A percentile compares a stretch with the other conserved stretches of the same genome.
phyloP scores from a whole-genome alignment of 2,113 vertebrate genomes.

The Pterocles burchelli region DNA sequence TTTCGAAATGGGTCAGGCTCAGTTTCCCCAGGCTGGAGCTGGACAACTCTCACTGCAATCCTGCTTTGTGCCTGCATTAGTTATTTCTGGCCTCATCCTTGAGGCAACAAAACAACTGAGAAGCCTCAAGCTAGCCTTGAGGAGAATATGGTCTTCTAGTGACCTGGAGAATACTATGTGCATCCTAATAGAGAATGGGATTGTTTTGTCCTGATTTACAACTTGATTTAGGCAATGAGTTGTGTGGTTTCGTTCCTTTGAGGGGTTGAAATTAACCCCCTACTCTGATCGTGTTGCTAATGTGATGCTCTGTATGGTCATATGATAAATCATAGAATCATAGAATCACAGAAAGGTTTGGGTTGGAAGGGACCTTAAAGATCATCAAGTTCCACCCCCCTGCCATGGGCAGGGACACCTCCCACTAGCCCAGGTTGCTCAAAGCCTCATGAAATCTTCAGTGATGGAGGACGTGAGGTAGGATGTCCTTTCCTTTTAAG shows the following conservation, averaged over 20 bases:
- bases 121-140: background rate
- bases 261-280: accelerated
- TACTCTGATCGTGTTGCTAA: background rate
- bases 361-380: too few relatives aligned
- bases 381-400: too few relatives aligned
- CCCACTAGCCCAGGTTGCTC: too few relatives aligned
- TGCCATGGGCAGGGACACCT: too few relatives aligned
- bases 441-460: background rate
- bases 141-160: background rate
- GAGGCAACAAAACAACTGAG: background rate
- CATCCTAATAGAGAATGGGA: background rate
- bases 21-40: background rate
- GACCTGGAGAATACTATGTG: background rate
- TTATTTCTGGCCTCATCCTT: background rate
- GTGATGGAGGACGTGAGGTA: background rate
- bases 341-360: too few relatives aligned
- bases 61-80: background rate
- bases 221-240: background rate
- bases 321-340: background rate
- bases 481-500: background rate
- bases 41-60: background rate
- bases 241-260: background rate
- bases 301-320: background rate
- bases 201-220: background rate
- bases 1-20: background rate